These are phyloP conservation scores for Lumbricus terrestris DNA, from an alignment of 2,888 invertebrate genomes.

Conservation along the genomic window DNA sequence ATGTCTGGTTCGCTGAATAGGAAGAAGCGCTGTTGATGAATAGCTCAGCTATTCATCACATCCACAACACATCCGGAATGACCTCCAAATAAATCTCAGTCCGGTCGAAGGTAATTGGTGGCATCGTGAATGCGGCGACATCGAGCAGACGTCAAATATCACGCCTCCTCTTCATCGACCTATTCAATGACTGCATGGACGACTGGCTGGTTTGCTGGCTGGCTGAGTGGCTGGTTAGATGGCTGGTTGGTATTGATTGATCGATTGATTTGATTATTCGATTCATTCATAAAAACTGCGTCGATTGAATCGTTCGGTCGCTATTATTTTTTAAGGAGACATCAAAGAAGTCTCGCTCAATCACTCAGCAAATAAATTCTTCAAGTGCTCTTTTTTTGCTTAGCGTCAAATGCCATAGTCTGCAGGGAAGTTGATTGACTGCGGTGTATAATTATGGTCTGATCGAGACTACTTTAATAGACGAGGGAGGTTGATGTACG, in stretches of 20 bases:
- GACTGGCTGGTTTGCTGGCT: neutral
- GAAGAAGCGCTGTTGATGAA: neutral
- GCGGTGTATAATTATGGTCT: too few relatives aligned
- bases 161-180: neutral
- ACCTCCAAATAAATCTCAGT: neutral
- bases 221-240: neutral
- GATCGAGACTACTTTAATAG: too few relatives aligned
- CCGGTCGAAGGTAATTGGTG: neutral
- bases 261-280: neutral
- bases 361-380: too few relatives aligned
- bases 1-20: neutral
- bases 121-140: neutral
- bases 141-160: neutral
- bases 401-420: too few relatives aligned
- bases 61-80: neutral
- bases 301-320: neutral
- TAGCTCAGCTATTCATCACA: neutral
- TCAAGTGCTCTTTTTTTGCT: too few relatives aligned
- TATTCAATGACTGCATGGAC: neutral
- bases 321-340: too few relatives aligned
- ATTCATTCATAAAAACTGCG: neutral
- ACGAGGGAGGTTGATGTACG: too few relatives aligned
- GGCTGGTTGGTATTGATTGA: neutral
- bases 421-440: too few relatives aligned
- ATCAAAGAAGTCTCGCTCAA: too few relatives aligned